Conservation (phyloP, 2,888 invertebrate species). For the Agrenia bidenticulata region DNA sequence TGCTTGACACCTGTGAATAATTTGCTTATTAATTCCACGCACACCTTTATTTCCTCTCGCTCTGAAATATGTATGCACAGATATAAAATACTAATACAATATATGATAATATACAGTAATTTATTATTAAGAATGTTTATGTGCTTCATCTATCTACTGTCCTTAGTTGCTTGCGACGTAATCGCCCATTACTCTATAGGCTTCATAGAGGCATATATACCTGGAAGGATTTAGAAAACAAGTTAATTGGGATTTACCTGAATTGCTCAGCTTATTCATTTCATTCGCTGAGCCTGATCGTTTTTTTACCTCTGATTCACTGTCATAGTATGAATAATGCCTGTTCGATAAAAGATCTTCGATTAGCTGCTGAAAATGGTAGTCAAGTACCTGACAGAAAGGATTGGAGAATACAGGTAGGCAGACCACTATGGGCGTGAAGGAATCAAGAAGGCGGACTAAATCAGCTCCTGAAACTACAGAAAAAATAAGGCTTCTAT, state of each 20-base stretch:
- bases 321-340: slow-evolving; percentile 38
- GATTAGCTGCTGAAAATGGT: slow-evolving; percentile 28
- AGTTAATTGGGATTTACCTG: slow-evolving; percentile 51
- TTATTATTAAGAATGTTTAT: slow-evolving; percentile 22
- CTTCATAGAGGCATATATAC: slow-evolving; percentile 29
- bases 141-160: neutral
- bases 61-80: slow-evolving; percentile 5
- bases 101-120: slow-evolving; percentile 18
- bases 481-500: slow-evolving; percentile 22
- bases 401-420: slow-evolving; percentile 31
- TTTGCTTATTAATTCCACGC: slow-evolving; percentile 52
- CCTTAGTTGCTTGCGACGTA: too few species aligned
- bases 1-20: slow-evolving; percentile 53
- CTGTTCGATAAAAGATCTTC: slow-evolving; percentile 42
- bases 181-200: too few species aligned
- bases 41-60: slow-evolving; percentile 35
- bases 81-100: slow-evolving; percentile 16
- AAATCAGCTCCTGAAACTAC: slow-evolving; percentile 32
- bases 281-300: slow-evolving; percentile 14
- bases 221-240: slow-evolving; percentile 32
- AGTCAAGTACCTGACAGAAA: slow-evolving; percentile 31
- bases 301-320: neutral
- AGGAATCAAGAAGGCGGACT: slow-evolving; percentile 44
- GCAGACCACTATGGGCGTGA: slow-evolving; percentile 37
- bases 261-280: slow-evolving; percentile 44